Conservation (phyloP, 2,888 invertebrate species). For the Hololepta plana region DNA sequence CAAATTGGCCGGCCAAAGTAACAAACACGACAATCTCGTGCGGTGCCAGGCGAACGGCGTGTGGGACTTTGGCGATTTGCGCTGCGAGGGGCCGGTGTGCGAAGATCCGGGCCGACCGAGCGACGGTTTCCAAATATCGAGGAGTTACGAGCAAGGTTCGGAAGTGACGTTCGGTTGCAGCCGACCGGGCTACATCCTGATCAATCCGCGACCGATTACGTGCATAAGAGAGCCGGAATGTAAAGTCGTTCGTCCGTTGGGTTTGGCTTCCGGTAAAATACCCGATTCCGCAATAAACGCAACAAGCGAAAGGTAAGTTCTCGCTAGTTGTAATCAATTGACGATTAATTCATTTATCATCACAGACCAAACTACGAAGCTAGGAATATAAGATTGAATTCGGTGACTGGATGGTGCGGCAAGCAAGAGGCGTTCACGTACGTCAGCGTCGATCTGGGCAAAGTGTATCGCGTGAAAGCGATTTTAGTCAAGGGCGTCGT, state of each 20-base stretch:
- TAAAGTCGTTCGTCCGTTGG: slow-evolving; percentile 78
- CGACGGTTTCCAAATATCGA: slow-evolving; percentile 73
- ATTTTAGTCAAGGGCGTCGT: slow-evolving; percentile 88
- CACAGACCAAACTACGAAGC: slow-evolving; percentile 74
- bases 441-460: slow-evolving; percentile 85
- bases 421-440: slow-evolving; percentile 93
- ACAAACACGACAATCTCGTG: slow-evolving; percentile 80
- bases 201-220: slow-evolving; percentile 76
- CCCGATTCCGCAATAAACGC: slow-evolving; percentile 92
- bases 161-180: slow-evolving; percentile 83
- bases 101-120: slow-evolving; percentile 89
- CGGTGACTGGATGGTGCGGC: slow-evolving; percentile 93
- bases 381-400: slow-evolving; percentile 71
- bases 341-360: slow-evolving; percentile 4
- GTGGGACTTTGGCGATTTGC: slow-evolving; percentile 93
- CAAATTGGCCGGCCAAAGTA: slow-evolving; percentile 81
- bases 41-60: slow-evolving; percentile 80
- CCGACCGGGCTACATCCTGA: slow-evolving; percentile 81
- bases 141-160: slow-evolving; percentile 75
- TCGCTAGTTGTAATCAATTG: no score
- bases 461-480: slow-evolving; percentile 82
- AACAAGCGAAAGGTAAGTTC: slow-evolving; percentile 60
- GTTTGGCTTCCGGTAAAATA: slow-evolving; percentile 78
- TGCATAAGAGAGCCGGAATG: slow-evolving; percentile 89
- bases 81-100: slow-evolving; percentile 94